These are phyloP conservation scores for Oophaga sylvatica DNA, from an alignment of 2,797 vertebrate genomes.

Conservation along the genomic window DNA sequence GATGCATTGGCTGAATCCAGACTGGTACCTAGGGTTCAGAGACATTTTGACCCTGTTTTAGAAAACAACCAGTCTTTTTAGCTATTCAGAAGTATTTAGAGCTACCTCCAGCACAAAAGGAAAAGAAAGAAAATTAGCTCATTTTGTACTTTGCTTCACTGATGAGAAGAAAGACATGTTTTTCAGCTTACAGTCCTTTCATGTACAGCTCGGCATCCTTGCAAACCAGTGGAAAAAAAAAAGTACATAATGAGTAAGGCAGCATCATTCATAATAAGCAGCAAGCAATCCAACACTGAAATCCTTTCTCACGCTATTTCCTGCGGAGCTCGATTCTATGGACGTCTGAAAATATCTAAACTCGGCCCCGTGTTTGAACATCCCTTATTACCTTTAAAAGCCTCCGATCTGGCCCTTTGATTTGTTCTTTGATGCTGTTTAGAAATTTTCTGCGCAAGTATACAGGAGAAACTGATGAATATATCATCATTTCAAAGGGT, in stretches of 20 bases:
- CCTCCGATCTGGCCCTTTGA: conserved; percentile 73
- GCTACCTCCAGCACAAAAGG: conserved; percentile 63
- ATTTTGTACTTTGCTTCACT: conserved; percentile 68
- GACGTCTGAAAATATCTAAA: conserved; percentile 70
- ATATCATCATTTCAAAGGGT: conserved; percentile 77
- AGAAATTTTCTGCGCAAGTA: conserved; percentile 72
- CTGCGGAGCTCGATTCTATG: conserved; percentile 74
- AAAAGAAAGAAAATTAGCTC: conserved; percentile 64
- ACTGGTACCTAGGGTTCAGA: conserved; percentile 52
- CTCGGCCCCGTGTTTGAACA: conserved; percentile 71
- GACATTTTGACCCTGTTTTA: conserved; percentile 53
- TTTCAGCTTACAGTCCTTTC: conserved; percentile 63
- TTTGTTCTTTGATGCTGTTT: conserved; percentile 74
- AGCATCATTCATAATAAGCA: conserved; percentile 70
- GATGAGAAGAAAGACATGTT: conserved; percentile 59
- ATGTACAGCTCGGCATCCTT: conserved; percentile 63
- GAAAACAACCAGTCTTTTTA: conserved; percentile 61
- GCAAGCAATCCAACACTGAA: conserved; percentile 65
- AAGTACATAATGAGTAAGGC: conserved; percentile 68
- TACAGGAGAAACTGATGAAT: conserved; percentile 76
- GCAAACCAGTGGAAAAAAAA: conserved; percentile 65
- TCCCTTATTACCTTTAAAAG: conserved; percentile 75
- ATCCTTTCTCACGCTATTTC: conserved; percentile 76
- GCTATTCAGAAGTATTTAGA: conserved; percentile 64
- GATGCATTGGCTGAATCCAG: conserved; percentile 43